Percentiles rank a stretch among this genome's conserved stretches.
phyloP scores from a whole-genome alignment of 23 tunicate species.

The Phallusia fumigata region DNA sequence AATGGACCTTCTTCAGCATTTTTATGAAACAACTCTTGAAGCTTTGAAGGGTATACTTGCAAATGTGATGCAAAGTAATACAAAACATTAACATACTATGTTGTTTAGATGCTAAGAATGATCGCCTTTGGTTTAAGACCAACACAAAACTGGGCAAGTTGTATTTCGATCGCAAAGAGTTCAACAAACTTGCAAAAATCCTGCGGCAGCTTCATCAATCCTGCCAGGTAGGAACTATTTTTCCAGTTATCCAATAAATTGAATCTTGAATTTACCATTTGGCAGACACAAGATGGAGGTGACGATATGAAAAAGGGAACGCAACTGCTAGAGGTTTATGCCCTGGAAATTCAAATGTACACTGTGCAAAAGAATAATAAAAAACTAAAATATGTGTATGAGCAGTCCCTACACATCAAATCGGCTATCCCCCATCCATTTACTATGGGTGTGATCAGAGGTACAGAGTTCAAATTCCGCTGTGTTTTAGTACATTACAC shows the following conservation, averaged over 20 bases:
- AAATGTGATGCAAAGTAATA: neutral
- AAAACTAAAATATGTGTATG: slow-evolving; percentile 83
- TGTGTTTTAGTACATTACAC: too few relatives aligned
- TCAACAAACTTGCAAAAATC: slow-evolving; percentile 64
- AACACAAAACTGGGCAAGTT: slow-evolving; percentile 92
- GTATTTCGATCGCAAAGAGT: slow-evolving; percentile 84
- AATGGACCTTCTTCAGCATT: slow-evolving; percentile 88
- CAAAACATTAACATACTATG: neutral
- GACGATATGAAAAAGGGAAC: slow-evolving; percentile 97
- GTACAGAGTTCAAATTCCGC: too few relatives aligned
- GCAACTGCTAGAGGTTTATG: slow-evolving; percentile 88
- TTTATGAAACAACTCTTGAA: slow-evolving; percentile 94
- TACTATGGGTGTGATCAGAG: slow-evolving; percentile 95
- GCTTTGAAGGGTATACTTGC: slow-evolving; percentile 69
- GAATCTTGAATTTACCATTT: neutral
- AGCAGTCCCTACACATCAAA: slow-evolving; percentile 82
- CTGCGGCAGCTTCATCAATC: slow-evolving; percentile 82
- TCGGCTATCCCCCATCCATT: slow-evolving; percentile 98
- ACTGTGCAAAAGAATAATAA: slow-evolving; percentile 91
- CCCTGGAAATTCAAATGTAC: slow-evolving; percentile 97
- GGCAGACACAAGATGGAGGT: slow-evolving; percentile 81
- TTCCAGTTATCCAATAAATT: neutral
- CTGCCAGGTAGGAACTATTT: slow-evolving; percentile 19
- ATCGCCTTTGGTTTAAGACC: slow-evolving; percentile 96
- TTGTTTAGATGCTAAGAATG: slow-evolving; percentile 86